Percentiles rank a stretch among this genome's conserved stretches.
Conservation (phyloP, 2,113 vertebrate genomes). For the Lanius collurio region DNA sequence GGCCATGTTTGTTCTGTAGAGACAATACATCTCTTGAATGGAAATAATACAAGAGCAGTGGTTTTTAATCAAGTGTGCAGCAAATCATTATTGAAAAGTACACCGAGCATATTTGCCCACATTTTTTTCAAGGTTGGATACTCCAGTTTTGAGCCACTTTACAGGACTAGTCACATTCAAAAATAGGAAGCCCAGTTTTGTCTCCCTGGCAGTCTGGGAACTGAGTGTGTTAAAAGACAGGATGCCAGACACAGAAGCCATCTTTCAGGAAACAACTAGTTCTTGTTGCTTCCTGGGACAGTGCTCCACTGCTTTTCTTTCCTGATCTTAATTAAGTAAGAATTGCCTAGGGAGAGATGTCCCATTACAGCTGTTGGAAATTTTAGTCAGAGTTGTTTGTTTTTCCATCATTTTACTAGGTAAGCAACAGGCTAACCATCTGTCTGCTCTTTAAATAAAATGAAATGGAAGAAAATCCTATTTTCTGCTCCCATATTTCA, state of each 20-base stretch:
- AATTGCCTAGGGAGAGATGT: constrained; percentile 34
- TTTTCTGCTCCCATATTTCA: not conserved
- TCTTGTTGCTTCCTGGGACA: constrained; percentile 34
- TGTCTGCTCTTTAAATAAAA: constrained; percentile 68
- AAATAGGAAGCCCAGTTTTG: not conserved
- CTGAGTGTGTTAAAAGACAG: not conserved
- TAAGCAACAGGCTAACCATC: constrained; percentile 59
- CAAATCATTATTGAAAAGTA: not conserved
- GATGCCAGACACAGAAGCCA: not conserved
- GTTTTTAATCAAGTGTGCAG: not conserved
- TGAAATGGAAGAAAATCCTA: not conserved
- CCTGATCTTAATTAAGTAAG: constrained; percentile 48
- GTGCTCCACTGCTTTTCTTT: not conserved
- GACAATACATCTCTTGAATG: not conserved
- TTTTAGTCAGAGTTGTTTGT: constrained; percentile 46
- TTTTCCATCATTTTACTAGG: constrained; percentile 57
- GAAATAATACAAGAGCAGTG: not conserved
- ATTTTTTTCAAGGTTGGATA: not conserved
- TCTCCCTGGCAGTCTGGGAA: not conserved
- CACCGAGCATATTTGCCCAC: not conserved
- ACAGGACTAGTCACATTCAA: not conserved
- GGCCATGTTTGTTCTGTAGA: accelerated
- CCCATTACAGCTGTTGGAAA: constrained; percentile 62
- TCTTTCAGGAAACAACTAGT: not conserved
- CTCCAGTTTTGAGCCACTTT: not conserved